Conservation (phyloP, 2,797 vertebrate species). For the Lophotriccus pileatus region DNA sequence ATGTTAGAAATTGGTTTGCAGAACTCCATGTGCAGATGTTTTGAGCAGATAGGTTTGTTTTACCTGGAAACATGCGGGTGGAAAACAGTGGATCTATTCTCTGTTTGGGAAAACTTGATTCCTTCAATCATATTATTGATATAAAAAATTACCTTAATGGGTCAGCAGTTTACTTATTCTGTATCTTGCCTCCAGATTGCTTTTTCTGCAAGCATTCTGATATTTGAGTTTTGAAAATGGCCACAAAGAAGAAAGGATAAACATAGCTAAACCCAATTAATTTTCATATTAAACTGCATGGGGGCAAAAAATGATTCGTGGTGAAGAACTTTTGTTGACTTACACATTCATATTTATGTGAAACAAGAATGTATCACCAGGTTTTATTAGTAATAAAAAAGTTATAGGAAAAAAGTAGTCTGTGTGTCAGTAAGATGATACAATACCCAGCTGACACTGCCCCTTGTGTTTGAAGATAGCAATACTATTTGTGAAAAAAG, state of each 20-base stretch:
- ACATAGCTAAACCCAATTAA: background rate
- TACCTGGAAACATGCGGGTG: background rate
- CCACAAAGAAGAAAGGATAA: background rate
- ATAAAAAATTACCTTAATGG: background rate
- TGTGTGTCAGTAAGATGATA: background rate
- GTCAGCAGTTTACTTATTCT: background rate
- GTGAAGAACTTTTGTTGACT: background rate
- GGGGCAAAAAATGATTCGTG: background rate
- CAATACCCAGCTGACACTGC: background rate
- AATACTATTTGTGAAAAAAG: background rate
- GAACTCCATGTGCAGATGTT: background rate
- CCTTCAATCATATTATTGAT: background rate
- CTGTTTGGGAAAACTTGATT: constrained; percentile 1
- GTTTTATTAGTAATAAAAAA: background rate
- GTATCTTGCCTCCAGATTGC: background rate
- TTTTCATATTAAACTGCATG: background rate
- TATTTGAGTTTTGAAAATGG: background rate
- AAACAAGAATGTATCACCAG: background rate
- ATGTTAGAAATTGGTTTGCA: background rate
- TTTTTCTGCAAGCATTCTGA: background rate
- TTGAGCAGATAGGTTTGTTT: background rate
- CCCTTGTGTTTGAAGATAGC: background rate
- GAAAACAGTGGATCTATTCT: background rate
- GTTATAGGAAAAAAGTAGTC: background rate
- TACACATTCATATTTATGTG: background rate